Evolutionary conservation across 2,888 invertebrate species (phyloP).

Genomic region (Criorhina ranunculi): DNA sequence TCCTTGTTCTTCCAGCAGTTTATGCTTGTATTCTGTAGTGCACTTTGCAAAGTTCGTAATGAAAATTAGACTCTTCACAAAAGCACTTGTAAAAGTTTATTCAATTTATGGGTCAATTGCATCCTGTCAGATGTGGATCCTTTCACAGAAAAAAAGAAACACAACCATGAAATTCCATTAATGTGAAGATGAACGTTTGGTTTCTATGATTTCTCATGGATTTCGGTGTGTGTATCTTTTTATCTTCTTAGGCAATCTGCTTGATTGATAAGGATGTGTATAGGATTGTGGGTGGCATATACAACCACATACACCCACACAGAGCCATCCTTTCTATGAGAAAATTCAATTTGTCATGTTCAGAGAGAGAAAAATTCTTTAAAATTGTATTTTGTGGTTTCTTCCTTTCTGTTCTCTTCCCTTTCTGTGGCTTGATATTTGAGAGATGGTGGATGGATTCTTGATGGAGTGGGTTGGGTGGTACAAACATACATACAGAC

Average conservation of each 20-base stretch:
- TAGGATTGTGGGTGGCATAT: conserved; percentile 24
- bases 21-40: background rate
- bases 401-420: conserved; percentile 21
- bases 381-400: conserved; percentile 75
- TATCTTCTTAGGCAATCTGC: conserved; percentile 63
- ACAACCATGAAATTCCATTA: conserved; percentile 53
- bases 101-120: conserved; percentile 72
- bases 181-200: conserved; percentile 55
- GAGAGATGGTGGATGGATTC: conserved; percentile 7
- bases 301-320: background rate
- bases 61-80: conserved; percentile 57
- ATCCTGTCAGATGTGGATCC: conserved; percentile 50
- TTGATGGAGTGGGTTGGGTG: conserved; percentile 32
- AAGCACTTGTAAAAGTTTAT: conserved; percentile 66
- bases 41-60: conserved; percentile 27
- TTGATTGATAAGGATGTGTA: conserved; percentile 62
- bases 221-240: background rate
- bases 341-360: conserved; percentile 80
- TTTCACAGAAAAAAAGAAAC: background rate
- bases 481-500: background rate
- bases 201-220: conserved; percentile 33
- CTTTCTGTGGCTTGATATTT: conserved; percentile 38
- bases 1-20: conserved; percentile 18
- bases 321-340: conserved; percentile 36
- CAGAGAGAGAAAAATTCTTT: conserved; percentile 71